Evolutionary conservation across 2,888 invertebrate genomes (phyloP), one percentile per base, ranked within the genome.

Genomic region (Morinoia aosen): DNA sequence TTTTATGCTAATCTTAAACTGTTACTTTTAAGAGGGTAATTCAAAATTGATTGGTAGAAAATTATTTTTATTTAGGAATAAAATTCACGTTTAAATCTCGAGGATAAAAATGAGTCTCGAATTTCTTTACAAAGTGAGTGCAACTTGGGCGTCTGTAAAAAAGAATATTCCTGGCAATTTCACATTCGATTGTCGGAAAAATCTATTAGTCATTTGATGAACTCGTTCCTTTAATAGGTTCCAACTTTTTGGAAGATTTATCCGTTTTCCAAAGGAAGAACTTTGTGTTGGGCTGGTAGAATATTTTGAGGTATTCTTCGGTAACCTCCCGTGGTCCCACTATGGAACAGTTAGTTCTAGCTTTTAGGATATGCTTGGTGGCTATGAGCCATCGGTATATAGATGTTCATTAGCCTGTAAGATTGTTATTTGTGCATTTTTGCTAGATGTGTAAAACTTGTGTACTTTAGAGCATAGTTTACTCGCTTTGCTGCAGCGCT

Each of bases 371-470:
- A 76, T 76, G 10, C 40, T 40, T 40, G 8, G 90, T 40, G 90
- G 33, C 90, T 90, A 48, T 48, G 90, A 90, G 90, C 39, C 90
- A 40, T 48, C 12, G 12, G 90, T 90, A 90, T 39, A 40, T 90
- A 39, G 40, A 48, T 90, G 93, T 93, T 57, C 93, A 57, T 56
- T 93, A 93, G 57, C 57, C 12, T 14, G 40, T 93, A 93, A 57
- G 57, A 93, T 93, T 93, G 58, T 93, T 93, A 93, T 93, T 93
- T 93, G 93, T 93, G 93, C 56, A 93, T 93, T 93, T 90, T 93
- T 93, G 57, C 93, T 93, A 93, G 93, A 93, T 93, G 93, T 93
- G 93, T 93, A 93, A 93, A 48, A n/a, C 56, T 57, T 93, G 93
- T 93, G 57, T 90, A 90, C 48, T 90, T 14, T 93, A 93, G 93